Conservation (phyloP, 2,888 invertebrate genomes). For the Atherix ibis region DNA sequence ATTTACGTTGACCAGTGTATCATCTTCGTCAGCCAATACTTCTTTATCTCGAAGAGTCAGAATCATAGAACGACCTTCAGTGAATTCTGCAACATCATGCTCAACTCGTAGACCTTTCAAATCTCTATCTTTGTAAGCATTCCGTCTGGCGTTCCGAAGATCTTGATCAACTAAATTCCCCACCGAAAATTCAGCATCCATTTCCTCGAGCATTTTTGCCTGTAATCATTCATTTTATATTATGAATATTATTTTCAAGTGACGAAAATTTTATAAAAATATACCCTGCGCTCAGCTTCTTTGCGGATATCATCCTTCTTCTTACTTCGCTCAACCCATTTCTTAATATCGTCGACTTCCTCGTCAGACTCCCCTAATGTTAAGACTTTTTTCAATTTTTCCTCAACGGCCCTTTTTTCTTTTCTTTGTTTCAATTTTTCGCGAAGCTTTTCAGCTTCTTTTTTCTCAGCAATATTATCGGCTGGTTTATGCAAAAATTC, state of each 20-base stretch:
- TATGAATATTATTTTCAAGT: neutral
- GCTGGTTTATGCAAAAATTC: slow-evolving; percentile 82
- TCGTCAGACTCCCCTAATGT: slow-evolving; percentile 49
- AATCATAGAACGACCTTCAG: slow-evolving; percentile 71
- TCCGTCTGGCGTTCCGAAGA: slow-evolving; percentile 38
- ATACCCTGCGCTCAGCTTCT: slow-evolving; percentile 56
- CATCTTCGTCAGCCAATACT: slow-evolving; percentile 73
- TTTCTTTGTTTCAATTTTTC: slow-evolving; percentile 61
- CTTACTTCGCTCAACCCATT: slow-evolving; percentile 75
- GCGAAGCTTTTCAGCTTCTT: slow-evolving; percentile 62
- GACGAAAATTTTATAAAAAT: neutral
- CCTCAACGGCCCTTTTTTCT: slow-evolving; percentile 62
- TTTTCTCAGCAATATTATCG: slow-evolving; percentile 54
- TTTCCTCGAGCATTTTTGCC: slow-evolving; percentile 87
- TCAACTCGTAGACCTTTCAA: slow-evolving; percentile 72
- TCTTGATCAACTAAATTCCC: slow-evolving; percentile 71
- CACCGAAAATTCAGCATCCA: slow-evolving; percentile 90
- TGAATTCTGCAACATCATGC: slow-evolving; percentile 54
- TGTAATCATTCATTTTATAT: slow-evolving; percentile 25
- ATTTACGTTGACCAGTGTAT: slow-evolving; percentile 84
- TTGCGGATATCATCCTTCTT: slow-evolving; percentile 60
- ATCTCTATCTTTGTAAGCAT: slow-evolving; percentile 52
- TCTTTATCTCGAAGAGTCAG: slow-evolving; percentile 88
- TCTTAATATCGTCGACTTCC: slow-evolving; percentile 54
- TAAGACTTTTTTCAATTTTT: slow-evolving; percentile 31